These are phyloP conservation scores for Callinectes sapidus DNA, from an alignment of 2,888 invertebrate genomes.

Conservation along the genomic window DNA sequence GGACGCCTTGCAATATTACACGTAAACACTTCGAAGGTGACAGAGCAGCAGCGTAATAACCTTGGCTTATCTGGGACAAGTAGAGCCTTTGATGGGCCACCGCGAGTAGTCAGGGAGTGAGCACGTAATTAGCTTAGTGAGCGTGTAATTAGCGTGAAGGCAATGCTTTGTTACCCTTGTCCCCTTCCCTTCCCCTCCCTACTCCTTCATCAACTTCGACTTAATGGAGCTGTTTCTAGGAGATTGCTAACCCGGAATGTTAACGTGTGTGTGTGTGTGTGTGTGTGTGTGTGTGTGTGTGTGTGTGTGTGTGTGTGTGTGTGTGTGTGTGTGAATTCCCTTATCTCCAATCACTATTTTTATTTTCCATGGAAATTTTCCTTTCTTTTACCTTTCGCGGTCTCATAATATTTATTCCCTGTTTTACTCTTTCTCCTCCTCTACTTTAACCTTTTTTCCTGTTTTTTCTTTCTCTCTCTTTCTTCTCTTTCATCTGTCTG, in stretches of 20 bases:
- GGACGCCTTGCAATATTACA: background rate
- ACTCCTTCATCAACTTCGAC: background rate
- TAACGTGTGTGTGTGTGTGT: background rate
- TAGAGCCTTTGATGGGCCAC: background rate
- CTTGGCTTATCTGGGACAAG: background rate
- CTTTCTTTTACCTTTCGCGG: background rate
- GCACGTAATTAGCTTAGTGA: background rate
- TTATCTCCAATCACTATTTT: background rate
- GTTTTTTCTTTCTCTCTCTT: background rate
- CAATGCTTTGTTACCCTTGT: background rate
- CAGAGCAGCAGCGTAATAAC: background rate
- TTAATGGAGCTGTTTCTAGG: background rate
- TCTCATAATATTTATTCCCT: background rate
- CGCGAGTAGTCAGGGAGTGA: background rate
- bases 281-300: slow-evolving; percentile 9
- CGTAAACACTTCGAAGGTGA: background rate
- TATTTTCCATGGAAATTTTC: background rate
- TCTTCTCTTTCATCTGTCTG: background rate
- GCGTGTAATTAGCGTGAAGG: background rate
- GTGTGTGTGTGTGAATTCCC: background rate
- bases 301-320: no score
- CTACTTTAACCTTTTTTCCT: background rate
- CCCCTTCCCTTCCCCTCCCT: background rate
- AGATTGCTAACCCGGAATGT: background rate
- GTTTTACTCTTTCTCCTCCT: background rate